Conservation (phyloP, 2,113 vertebrate species). For the Lepus timidus region DNA sequence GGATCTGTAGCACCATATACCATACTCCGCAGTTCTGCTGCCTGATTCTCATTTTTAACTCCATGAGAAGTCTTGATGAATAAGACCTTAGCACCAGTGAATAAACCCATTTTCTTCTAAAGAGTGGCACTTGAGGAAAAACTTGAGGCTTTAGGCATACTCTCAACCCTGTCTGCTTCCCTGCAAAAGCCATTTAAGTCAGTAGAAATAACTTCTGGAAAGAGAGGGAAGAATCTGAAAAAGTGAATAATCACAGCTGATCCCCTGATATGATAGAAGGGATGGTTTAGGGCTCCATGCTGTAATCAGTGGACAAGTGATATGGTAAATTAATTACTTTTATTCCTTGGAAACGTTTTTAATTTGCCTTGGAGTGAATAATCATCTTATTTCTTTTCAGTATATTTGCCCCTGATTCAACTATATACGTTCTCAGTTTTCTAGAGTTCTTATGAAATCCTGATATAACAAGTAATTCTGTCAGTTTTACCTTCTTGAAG, state of each 20-base stretch:
- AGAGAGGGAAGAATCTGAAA: conserved; percentile 10
- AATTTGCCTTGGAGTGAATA: conserved; percentile 28
- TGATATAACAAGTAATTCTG: not conserved
- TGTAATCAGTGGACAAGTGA: not conserved
- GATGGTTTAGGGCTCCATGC: not conserved
- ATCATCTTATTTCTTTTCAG: conserved; percentile 16
- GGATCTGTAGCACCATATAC: not conserved
- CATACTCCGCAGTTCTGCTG: too few species aligned
- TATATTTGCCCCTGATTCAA: not conserved
- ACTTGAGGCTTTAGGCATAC: not conserved
- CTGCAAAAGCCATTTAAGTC: not conserved
- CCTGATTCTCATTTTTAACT: too few species aligned
- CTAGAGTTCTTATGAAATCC: conserved; percentile 44
- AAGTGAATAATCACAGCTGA: conserved; percentile 26
- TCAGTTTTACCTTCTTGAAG: conserved; percentile 29
- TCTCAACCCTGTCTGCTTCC: not conserved
- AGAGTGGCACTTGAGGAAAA: not conserved
- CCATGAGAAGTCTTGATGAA: too few species aligned
- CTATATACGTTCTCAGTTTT: not conserved
- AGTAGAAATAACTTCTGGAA: conserved; percentile 52
- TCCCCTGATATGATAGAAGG: not conserved
- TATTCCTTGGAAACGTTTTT: conserved; percentile 31
- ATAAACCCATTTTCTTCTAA: not conserved
- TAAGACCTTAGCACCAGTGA: too few species aligned
- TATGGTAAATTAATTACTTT: conserved; percentile 32